Evolutionary conservation across 2,113 vertebrate genomes (phyloP).

Genomic region (Climacteris rufus): DNA sequence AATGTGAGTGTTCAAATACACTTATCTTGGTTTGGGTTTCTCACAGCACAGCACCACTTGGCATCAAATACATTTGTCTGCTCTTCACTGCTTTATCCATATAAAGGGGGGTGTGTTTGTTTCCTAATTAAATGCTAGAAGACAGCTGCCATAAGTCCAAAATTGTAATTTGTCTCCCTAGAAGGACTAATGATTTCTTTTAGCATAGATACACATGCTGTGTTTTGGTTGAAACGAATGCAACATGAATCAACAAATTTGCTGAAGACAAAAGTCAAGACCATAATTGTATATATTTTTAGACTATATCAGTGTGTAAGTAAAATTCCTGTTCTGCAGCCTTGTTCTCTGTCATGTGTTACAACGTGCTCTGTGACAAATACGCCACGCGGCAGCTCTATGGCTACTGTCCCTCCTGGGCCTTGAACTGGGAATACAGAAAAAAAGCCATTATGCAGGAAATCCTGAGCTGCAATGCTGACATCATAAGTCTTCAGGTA

Average conservation of each 20-base stretch:
- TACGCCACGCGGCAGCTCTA: conserved; percentile 97
- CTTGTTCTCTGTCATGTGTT: conserved; percentile 98
- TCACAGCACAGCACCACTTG: neutral
- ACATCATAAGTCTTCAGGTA: conserved; percentile 97
- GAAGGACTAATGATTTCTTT: neutral
- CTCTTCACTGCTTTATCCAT: neutral
- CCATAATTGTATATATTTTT: neutral
- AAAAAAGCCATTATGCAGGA: conserved; percentile 99
- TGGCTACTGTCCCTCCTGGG: conserved; percentile 97
- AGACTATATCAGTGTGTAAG: conserved; percentile 21
- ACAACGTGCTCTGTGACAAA: conserved; percentile 97
- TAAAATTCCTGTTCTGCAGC: conserved; percentile 74
- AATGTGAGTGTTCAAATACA: neutral
- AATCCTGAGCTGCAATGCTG: conserved; percentile 91
- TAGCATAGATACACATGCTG: neutral
- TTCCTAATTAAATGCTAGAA: neutral
- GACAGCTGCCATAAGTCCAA: neutral
- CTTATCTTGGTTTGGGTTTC: neutral
- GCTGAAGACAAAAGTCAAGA: neutral
- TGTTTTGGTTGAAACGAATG: neutral
- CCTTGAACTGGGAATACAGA: conserved; percentile 96
- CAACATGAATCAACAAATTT: neutral
- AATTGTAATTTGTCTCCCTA: neutral
- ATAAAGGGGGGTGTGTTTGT: neutral
- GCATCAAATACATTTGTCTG: neutral